These are phyloP conservation scores for Hofmannophila pseudospretella DNA, from an alignment of 2,888 invertebrate genomes.

Conservation along the genomic window DNA sequence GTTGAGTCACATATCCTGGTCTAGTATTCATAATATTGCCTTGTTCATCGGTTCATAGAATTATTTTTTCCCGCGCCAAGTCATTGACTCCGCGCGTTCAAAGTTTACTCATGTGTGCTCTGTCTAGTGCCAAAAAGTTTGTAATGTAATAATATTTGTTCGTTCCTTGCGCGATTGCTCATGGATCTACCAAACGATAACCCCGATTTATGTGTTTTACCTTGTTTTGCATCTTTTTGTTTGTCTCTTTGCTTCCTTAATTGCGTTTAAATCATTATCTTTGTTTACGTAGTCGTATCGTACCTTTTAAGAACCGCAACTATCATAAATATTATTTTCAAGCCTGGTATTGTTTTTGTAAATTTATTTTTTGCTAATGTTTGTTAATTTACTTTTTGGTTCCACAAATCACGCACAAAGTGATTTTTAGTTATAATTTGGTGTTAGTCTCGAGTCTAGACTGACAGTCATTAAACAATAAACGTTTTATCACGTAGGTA, in stretches of 20 bases:
- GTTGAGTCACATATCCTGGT: conserved; percentile 20
- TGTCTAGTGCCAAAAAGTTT: conserved; percentile 50
- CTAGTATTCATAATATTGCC: conserved; percentile 8
- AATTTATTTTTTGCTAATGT: not conserved
- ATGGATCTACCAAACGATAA: conserved; percentile 3
- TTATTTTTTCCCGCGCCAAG: conserved; percentile 38
- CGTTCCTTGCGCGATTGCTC: conserved; percentile 8
- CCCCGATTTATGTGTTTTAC: conserved; percentile 18
- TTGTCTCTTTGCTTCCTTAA: conserved; percentile 45
- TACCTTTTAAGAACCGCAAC: conserved; percentile 3
- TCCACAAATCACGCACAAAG: too few species aligned
- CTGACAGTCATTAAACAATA: conserved; percentile 15
- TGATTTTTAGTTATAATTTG: too few species aligned
- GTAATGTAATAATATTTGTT: conserved; percentile 38
- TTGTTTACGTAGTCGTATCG: conserved; percentile 20
- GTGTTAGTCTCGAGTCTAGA: too few species aligned
- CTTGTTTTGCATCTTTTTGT: conserved; percentile 52
- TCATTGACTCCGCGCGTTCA: conserved; percentile 54
- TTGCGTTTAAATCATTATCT: conserved; percentile 30
- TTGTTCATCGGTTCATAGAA: conserved; percentile 29
- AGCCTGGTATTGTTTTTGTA: not conserved
- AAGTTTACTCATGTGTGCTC: conserved; percentile 54
- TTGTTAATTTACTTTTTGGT: not conserved
- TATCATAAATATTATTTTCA: conserved; percentile 1
- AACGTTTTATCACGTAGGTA: too few species aligned